Evolutionary conservation across 2,113 vertebrate species (phyloP), one percentile per base, ranked within the genome.

Genomic region (Semicossyphus pulcher): DNA sequence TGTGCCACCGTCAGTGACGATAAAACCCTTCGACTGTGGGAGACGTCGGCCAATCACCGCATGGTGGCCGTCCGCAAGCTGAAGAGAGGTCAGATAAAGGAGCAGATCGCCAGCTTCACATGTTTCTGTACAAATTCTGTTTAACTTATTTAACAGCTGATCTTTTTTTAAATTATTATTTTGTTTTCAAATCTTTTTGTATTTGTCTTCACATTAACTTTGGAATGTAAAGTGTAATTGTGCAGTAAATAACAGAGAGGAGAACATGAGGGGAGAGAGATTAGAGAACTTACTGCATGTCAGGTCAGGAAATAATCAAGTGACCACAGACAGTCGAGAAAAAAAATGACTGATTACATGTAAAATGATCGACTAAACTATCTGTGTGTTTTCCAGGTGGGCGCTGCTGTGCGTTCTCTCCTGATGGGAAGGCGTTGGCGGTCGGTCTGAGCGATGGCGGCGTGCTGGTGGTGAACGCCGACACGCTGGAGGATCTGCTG

Each of bases 41-140:
- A 99, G 57, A 94, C 99, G 16, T 99, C 96, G 0, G 89, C 95
- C 52, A 97, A 99, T 83, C 98, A 98, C 89, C 95, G 98, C 18
- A 99, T 99, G 98, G 94, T 99, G 52, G 97, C 98, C 0, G 97
- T 99, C 5, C 95, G 98, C 83, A 99, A 99, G 54, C 97, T 99
- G 45, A 99, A 99, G 84, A 99, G 97, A 95, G 98, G 97, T 98
- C 85, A 41, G 58, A n/a, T 7, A 7, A n/a, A 44, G 41, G 41
- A 44, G 7, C 41, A 3, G 18, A 44, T n/a, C 41, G 7, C 4
- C 37, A 14, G 4, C 4, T n/a, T 4, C 2, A 9, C 5, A 37
- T 37, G 36, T 10, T 44, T n/a, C 18, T 44, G 41, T 44, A n/a
- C n/a, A n/a, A n/a, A n/a, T n/a, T n/a, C n/a, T n/a, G n/a, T n/a